Conservation (phyloP, 2,797 vertebrate species). For the Rhyacichthys aspro region DNA sequence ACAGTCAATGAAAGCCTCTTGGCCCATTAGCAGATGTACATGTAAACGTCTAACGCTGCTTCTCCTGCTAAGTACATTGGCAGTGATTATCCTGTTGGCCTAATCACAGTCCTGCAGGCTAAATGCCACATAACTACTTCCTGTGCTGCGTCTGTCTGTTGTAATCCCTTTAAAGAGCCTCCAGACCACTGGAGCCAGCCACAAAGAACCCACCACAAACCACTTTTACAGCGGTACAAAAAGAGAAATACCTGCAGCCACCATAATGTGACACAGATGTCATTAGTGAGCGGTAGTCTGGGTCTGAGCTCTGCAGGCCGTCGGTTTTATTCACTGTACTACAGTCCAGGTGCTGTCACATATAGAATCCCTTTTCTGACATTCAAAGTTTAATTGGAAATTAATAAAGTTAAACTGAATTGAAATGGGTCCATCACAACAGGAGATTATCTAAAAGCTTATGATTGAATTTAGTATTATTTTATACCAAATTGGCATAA, state of each 20-base stretch:
- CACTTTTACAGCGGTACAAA: conserved; percentile 15
- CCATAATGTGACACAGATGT: not conserved
- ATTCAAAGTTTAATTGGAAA: not conserved
- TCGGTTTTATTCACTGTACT: not conserved
- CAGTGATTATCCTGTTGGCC: conserved; percentile 27
- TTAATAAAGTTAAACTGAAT: no score
- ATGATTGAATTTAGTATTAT: no score
- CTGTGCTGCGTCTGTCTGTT: conserved; percentile 33
- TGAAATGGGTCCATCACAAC: no score
- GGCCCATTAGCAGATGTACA: conserved; percentile 2
- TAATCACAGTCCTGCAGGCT: conserved; percentile 38
- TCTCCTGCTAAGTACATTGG: conserved; percentile 13
- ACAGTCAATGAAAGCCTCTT: no score
- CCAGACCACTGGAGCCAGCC: conserved; percentile 40
- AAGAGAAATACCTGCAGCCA: not conserved
- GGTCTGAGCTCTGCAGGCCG: not conserved
- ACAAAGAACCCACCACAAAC: conserved; percentile 27
- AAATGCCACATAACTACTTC: conserved; percentile 40
- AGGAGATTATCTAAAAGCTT: no score
- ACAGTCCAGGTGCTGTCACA: not conserved
- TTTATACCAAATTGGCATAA: no score
- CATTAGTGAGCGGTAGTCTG: not conserved
- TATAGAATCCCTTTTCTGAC: no score
- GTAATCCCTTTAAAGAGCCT: conserved; percentile 43
- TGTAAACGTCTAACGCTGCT: not conserved